phyloP scores from a whole-genome alignment of 1,140 invertebrate genomes.

The Zaprionus africanus region DNA sequence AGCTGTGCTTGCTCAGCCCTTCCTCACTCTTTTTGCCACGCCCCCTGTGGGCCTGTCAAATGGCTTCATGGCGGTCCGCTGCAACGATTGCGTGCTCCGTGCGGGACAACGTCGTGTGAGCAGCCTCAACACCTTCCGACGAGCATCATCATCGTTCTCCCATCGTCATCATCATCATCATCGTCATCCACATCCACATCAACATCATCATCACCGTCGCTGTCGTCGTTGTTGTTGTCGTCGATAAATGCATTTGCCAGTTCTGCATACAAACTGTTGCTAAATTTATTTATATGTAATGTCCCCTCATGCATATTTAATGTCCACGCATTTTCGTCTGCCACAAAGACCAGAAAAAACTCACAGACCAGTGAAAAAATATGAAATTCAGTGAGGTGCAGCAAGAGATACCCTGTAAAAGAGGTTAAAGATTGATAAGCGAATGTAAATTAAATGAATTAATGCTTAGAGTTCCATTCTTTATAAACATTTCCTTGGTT shows the following conservation, averaged over 20 bases:
- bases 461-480: too few relatives aligned
- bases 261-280: conserved; percentile 77
- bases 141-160: conserved; percentile 65
- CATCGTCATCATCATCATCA: conserved; percentile 60
- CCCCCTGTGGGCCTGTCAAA: conserved; percentile 44
- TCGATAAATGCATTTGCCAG: conserved; percentile 77
- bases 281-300: conserved; percentile 80
- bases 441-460: too few relatives aligned
- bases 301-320: conserved; percentile 83
- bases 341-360: conserved; percentile 8
- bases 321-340: conserved; percentile 70
- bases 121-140: conserved; percentile 68
- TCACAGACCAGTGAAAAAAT: background rate
- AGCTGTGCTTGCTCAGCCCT: background rate
- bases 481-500: too few relatives aligned
- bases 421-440: background rate
- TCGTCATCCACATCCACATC: conserved; percentile 67
- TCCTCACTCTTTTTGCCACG: background rate
- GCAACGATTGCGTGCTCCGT: conserved; percentile 48
- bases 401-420: background rate
- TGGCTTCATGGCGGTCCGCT: conserved; percentile 64
- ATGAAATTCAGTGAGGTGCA: background rate
- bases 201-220: conserved; percentile 53
- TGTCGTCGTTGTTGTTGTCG: conserved; percentile 42
- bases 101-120: conserved; percentile 43